Conservation (phyloP, 2,113 vertebrate species). For the Rana temporaria region DNA sequence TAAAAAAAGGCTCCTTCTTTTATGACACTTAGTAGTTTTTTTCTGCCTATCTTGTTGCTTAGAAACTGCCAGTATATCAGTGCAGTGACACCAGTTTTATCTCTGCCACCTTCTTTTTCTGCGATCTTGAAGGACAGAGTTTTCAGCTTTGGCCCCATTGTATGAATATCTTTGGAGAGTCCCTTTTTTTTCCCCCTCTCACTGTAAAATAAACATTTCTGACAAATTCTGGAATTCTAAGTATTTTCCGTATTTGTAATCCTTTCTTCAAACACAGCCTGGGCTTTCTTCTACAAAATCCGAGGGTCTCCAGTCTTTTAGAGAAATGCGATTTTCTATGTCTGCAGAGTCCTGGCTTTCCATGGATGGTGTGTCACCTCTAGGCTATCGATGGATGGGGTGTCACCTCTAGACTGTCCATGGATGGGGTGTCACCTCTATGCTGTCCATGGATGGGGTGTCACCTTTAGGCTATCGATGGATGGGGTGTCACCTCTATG, state of each 20-base stretch:
- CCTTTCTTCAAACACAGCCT: constrained; percentile 44
- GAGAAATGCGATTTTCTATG: background rate
- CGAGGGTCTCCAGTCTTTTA: background rate
- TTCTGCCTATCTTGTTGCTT: no score
- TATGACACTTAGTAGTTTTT: no score
- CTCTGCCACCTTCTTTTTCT: background rate
- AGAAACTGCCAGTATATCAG: no score
- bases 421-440: no score
- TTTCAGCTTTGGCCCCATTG: background rate
- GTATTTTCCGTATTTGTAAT: constrained; percentile 49
- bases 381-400: no score
- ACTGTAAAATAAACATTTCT: constrained; percentile 54
- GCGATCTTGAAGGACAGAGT: background rate
- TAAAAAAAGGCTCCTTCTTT: no score
- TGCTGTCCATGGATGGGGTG: no score
- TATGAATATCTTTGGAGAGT: constrained; percentile 9
- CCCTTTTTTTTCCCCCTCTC: constrained; percentile 2
- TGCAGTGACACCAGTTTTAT: no score
- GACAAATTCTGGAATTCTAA: constrained; percentile 53
- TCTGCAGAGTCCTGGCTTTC: background rate
- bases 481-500: no score
- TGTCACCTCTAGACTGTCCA: no score
- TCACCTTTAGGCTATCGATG: no score
- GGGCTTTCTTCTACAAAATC: background rate
- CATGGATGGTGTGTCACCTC: background rate